Conservation (phyloP, 2,888 invertebrate genomes). For the Euzetes globulus region DNA sequence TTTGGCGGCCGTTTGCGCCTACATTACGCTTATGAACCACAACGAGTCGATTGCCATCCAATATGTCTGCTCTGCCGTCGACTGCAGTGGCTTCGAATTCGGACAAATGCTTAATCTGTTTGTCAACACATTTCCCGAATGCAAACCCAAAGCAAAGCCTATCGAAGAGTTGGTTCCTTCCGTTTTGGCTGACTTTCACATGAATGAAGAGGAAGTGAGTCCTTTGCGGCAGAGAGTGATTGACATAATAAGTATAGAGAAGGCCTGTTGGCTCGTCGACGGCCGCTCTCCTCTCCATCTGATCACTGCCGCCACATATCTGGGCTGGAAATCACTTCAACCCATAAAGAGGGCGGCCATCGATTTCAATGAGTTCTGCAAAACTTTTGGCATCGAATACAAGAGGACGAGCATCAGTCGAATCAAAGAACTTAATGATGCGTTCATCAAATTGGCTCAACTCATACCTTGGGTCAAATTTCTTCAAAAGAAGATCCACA, state of each 20-base stretch:
- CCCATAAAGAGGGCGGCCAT: not conserved
- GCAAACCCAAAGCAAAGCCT: not conserved
- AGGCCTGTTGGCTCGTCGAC: slow-evolving; percentile 20
- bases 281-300: slow-evolving; percentile 8
- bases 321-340: not conserved
- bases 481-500: not conserved
- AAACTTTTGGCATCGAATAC: not conserved
- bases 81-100: slow-evolving; percentile 2
- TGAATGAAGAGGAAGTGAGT: not conserved
- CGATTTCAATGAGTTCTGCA: not conserved
- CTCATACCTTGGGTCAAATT: not conserved
- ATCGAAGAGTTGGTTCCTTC: slow-evolving; percentile 26
- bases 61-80: not conserved
- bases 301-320: not conserved
- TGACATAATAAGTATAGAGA: slow-evolving; percentile 20
- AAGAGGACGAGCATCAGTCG: not conserved
- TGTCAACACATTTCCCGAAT: not conserved
- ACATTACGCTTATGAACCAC: not conserved
- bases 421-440: slow-evolving; percentile 5
- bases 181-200: not conserved
- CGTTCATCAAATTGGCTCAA: slow-evolving; percentile 1
- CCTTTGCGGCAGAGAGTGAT: not conserved
- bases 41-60: slow-evolving; percentile 9
- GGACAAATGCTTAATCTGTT: not conserved
- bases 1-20: slow-evolving; percentile 1